Conservation (phyloP, 2,888 invertebrate species). For the Anagyrus pseudococci region DNA sequence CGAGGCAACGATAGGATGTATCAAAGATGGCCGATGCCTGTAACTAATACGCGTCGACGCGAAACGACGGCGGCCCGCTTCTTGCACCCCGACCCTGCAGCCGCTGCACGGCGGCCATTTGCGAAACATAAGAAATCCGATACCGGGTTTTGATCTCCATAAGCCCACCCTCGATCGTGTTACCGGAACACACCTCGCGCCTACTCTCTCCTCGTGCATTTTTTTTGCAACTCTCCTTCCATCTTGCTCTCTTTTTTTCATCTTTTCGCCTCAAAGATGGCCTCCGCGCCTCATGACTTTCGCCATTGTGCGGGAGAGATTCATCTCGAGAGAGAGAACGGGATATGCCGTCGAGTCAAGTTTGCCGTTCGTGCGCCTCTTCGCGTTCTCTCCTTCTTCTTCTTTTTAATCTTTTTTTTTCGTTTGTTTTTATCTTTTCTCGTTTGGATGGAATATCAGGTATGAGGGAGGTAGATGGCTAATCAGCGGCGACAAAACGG, state of each 20-base stretch:
- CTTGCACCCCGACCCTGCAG: no score
- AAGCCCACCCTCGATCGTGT: slow-evolving; percentile 61
- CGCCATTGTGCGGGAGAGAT: slow-evolving; percentile 21
- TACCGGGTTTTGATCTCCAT: slow-evolving; percentile 59
- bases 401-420: not conserved
- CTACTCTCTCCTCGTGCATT: slow-evolving; percentile 31
- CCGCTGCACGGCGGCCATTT: slow-evolving; percentile 60
- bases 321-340: not conserved
- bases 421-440: no score
- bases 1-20: slow-evolving; percentile 38
- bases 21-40: slow-evolving; percentile 56
- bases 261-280: slow-evolving; percentile 42
- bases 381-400: not conserved
- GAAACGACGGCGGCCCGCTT: not conserved
- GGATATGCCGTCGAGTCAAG: not conserved
- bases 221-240: slow-evolving; percentile 40
- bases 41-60: slow-evolving; percentile 55
- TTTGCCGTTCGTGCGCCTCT: not conserved
- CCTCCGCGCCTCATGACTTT: slow-evolving; percentile 13
- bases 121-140: slow-evolving; percentile 57
- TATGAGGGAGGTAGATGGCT: not conserved
- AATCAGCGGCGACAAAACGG: slow-evolving; percentile 3
- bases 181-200: slow-evolving; percentile 51
- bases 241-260: slow-evolving; percentile 27
- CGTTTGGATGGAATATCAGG: not conserved